Percentiles rank a stretch among this genome's conserved stretches.
Evolutionary conservation across 1,140 invertebrate genomes (phyloP).

Genomic region (Tetramorium simillimum): DNA sequence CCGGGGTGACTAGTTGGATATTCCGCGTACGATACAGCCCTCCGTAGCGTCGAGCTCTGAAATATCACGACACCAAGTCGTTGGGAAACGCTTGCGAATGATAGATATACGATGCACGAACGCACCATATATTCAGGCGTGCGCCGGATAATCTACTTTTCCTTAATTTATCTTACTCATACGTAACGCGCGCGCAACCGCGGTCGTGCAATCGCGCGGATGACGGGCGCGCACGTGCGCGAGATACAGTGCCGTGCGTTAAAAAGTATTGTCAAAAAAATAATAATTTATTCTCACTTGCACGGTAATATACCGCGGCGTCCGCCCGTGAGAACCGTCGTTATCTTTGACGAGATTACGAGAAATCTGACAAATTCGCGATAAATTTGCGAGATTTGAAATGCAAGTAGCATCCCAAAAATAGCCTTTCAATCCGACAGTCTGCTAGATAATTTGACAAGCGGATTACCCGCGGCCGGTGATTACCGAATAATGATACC

Average conservation of each 20-base stretch:
- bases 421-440: too few relatives aligned
- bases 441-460: background rate
- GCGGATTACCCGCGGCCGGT: too few relatives aligned
- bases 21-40: constrained; percentile 31
- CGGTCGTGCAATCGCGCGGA: background rate
- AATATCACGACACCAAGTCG: constrained; percentile 52
- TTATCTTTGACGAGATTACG: background rate
- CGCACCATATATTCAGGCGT: constrained; percentile 42
- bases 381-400: background rate
- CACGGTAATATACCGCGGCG: too few relatives aligned
- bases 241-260: background rate
- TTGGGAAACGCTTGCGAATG: constrained; percentile 47
- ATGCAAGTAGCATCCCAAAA: background rate
- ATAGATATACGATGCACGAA: constrained; percentile 60
- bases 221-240: constrained; percentile 14
- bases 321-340: too few relatives aligned
- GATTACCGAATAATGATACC: background rate
- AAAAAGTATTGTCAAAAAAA: background rate
- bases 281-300: background rate
- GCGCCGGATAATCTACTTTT: constrained; percentile 57
- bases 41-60: constrained; percentile 23
- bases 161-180: constrained; percentile 60
- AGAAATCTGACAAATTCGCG: background rate
- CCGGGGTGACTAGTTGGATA: constrained; percentile 32
- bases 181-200: constrained; percentile 37